phyloP scores from a whole-genome alignment of 2,113 vertebrate genomes.

The Motacilla alba region DNA sequence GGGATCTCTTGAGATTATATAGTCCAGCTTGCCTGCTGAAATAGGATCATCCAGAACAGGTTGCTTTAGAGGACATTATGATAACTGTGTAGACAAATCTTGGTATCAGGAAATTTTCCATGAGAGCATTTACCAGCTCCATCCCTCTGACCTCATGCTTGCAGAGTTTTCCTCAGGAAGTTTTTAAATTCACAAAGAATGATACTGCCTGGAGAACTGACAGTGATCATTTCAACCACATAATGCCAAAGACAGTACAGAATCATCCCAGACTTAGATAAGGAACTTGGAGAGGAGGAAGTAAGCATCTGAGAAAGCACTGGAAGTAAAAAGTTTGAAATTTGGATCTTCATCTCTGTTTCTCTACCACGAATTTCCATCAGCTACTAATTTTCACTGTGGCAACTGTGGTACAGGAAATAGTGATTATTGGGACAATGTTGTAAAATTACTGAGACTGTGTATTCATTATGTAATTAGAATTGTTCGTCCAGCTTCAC shows the following conservation, averaged over 20 bases:
- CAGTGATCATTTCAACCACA: background rate
- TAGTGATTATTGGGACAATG: background rate
- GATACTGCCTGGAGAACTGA: background rate
- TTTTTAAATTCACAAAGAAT: background rate
- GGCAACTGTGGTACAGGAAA: background rate
- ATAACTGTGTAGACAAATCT: background rate
- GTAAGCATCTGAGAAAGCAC: background rate
- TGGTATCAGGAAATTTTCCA: background rate
- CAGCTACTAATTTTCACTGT: background rate
- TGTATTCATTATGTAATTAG: background rate
- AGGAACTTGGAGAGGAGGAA: background rate
- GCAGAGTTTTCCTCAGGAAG: background rate
- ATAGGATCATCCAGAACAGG: background rate
- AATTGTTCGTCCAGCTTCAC: background rate
- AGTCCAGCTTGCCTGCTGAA: background rate
- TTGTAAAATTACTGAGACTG: background rate
- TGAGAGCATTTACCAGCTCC: accelerated
- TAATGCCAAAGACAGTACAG: accelerated
- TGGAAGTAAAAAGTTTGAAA: background rate
- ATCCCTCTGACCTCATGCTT: background rate
- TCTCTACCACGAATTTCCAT: background rate
- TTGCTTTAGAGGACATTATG: background rate
- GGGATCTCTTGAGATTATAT: background rate
- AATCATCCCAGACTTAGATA: background rate
- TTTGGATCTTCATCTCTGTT: background rate